Percentiles rank a stretch among this genome's conserved stretches.
Conservation (phyloP, 2,797 vertebrate genomes). For the Pseudomugil tenellus region DNA sequence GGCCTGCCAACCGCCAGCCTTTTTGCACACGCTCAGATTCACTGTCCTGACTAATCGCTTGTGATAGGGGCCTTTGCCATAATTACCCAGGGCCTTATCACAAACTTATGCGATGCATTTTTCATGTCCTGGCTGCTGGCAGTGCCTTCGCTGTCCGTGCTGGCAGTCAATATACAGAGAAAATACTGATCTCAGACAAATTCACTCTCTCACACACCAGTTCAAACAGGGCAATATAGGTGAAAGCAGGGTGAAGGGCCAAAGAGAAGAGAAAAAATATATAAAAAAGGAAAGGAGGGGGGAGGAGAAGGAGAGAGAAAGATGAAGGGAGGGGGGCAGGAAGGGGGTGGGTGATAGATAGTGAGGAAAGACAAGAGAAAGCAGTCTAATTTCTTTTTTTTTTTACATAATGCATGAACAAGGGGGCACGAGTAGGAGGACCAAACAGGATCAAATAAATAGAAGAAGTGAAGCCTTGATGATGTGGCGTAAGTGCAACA, state of each 20-base stretch:
- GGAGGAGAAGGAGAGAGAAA: slow-evolving; percentile 40
- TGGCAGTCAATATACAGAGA: slow-evolving; percentile 77
- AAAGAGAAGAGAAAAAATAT: slow-evolving; percentile 52
- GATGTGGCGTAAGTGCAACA: slow-evolving; percentile 82
- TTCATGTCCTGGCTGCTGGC: slow-evolving; percentile 83
- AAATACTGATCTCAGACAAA: slow-evolving; percentile 72
- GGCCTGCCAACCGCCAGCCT: slow-evolving; percentile 81
- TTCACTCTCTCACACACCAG: slow-evolving; percentile 60
- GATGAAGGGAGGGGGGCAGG: slow-evolving; percentile 36
- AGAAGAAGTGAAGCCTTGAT: slow-evolving; percentile 79
- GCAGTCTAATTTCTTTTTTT: slow-evolving; percentile 58
- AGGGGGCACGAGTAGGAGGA: slow-evolving; percentile 74
- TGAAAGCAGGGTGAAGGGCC: slow-evolving; percentile 74
- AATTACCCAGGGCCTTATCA: slow-evolving; percentile 85
- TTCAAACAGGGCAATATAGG: slow-evolving; percentile 72
- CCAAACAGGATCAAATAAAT: slow-evolving; percentile 78
- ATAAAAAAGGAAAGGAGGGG: slow-evolving; percentile 49
- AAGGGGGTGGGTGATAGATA: slow-evolving; percentile 67
- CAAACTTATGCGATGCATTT: slow-evolving; percentile 85
- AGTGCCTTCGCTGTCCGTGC: slow-evolving; percentile 75
- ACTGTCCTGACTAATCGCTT: slow-evolving; percentile 86
- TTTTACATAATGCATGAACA: slow-evolving; percentile 81
- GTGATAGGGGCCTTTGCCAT: slow-evolving; percentile 86
- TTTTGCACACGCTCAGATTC: slow-evolving; percentile 84
- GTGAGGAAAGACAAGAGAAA: slow-evolving; percentile 74